Base-by-base conservation (phyloP, 1,140 invertebrate genomes). In the Calliopsis andreniformis region DNA sequence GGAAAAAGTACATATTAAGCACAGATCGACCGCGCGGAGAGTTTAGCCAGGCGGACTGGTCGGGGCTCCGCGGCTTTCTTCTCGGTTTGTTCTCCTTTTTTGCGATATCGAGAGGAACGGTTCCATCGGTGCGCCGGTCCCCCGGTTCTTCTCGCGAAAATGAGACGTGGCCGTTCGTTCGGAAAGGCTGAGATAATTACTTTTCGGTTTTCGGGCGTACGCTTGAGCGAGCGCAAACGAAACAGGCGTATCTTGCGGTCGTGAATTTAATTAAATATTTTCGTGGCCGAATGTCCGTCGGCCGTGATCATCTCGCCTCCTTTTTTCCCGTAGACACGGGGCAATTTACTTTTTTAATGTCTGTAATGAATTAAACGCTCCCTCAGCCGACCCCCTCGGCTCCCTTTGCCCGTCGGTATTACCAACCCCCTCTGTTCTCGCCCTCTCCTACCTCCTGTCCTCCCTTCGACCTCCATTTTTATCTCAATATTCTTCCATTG, bases 231-330 rank as follows among this genome's bases (percentile, higher is more conserved):
- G 76, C 73, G 61, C 79, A 78, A 83, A 70, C 82, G 86, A 81
- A 89, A 87, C 87, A 86, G 86, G 85, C 87, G 87, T 88, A 87
- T 89, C 87, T 90, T 89, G 89, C 85, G 88, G 89, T 89, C 80
- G 86, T 89, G 87, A 89, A 89, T 90, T 90, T 89, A 90, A 90
- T 90, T 90, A 90, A 90, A 90, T 89, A 90, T 90, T 90, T 90
- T 90, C 85, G 86, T 88, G 87, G 85, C 85, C 85, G 83, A 89
- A 88, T 85, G 88, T 89, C 84, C 73, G 87, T 87, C 86, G 83
- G 86, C 84, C 78, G 82, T 77, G 85, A 81, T 82, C 80, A 73
- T 75, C 77, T 71, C 79, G 85, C 79, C 83, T 79, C 68, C 82
- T 83, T 81, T 86, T 87, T 86, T 66, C 55, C 79, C 79, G 68